Percentiles rank a stretch among this genome's conserved stretches.
These are phyloP conservation scores for Latrodectus elegans DNA, from an alignment of 2,888 invertebrate species.

Conservation along the genomic window DNA sequence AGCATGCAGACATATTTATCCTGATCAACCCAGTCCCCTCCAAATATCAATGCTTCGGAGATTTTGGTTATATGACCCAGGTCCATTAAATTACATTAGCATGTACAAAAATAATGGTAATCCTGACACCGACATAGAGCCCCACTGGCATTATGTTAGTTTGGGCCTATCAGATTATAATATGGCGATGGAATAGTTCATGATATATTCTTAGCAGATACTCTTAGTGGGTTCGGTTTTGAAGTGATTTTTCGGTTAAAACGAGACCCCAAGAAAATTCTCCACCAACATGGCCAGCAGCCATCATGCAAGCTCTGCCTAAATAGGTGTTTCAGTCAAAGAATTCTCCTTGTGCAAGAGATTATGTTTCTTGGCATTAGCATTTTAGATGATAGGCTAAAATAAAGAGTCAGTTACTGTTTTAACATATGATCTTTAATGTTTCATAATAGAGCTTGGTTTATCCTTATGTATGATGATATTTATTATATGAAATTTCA, in stretches of 20 bases:
- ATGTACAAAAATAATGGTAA: conserved; percentile 94
- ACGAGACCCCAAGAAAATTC: conserved; percentile 80
- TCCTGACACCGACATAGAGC: conserved; percentile 84
- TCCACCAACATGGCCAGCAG: conserved; percentile 96
- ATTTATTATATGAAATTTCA: no score
- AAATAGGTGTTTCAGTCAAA: conserved; percentile 95
- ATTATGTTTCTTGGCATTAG: conserved; percentile 95
- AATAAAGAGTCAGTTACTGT: no score
- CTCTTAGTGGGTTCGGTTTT: conserved; percentile 89
- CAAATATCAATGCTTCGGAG: conserved; percentile 92
- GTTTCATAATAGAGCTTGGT: no score
- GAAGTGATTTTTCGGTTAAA: conserved; percentile 90
- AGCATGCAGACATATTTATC: conserved; percentile 84
- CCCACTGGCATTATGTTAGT: conserved; percentile 97
- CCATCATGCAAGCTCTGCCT: conserved; percentile 93
- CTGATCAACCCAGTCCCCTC: conserved; percentile 93
- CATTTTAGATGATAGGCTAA: no score
- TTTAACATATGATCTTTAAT: no score
- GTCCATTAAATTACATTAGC: conserved; percentile 96
- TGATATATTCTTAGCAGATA: conserved; percentile 77
- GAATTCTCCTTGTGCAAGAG: conserved; percentile 88
- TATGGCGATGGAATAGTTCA: conserved; percentile 96
- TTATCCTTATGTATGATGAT: no score
- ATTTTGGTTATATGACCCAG: conserved; percentile 90
- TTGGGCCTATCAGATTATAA: conserved; percentile 94